Conservation (phyloP, 1,140 invertebrate species). For the Tetramorium alpestre region DNA sequence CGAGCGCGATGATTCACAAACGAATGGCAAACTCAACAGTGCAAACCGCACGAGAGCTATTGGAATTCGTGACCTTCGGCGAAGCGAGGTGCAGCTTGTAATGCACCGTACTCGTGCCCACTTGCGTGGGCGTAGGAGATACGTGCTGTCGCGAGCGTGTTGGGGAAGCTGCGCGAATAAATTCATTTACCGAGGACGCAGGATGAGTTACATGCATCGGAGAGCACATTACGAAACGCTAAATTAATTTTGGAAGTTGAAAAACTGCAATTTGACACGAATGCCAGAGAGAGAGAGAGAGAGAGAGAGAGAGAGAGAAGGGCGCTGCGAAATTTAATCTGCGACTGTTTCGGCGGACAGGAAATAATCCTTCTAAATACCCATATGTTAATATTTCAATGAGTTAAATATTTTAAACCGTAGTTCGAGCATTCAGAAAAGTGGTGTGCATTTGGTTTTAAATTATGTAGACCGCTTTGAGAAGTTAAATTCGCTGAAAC, state of each 20-base stretch:
- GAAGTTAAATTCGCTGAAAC: background rate
- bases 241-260: slow-evolving; percentile 52
- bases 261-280: slow-evolving; percentile 28
- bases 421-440: background rate
- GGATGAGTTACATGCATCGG: slow-evolving; percentile 46
- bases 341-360: background rate
- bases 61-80: slow-evolving; percentile 73
- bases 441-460: background rate
- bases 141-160: slow-evolving; percentile 54
- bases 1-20: slow-evolving; percentile 67
- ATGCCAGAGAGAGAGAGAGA: background rate
- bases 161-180: slow-evolving; percentile 63
- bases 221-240: slow-evolving; percentile 38
- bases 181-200: slow-evolving; percentile 57
- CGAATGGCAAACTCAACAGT: slow-evolving; percentile 45
- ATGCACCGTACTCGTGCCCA: slow-evolving; percentile 64
- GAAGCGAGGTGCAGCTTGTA: slow-evolving; percentile 67
- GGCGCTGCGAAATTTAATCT: slow-evolving; percentile 9
- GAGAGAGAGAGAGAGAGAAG: background rate
- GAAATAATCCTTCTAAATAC: slow-evolving; percentile 24
- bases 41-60: slow-evolving; percentile 63
- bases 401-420: slow-evolving; percentile 4
- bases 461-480: slow-evolving; percentile 8
- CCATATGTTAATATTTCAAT: slow-evolving; percentile 3
- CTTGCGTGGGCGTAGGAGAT: slow-evolving; percentile 63